phyloP scores from a whole-genome alignment of 35 echinoderm and acorn worm genomes.

The Ophiothrix spiculata region DNA sequence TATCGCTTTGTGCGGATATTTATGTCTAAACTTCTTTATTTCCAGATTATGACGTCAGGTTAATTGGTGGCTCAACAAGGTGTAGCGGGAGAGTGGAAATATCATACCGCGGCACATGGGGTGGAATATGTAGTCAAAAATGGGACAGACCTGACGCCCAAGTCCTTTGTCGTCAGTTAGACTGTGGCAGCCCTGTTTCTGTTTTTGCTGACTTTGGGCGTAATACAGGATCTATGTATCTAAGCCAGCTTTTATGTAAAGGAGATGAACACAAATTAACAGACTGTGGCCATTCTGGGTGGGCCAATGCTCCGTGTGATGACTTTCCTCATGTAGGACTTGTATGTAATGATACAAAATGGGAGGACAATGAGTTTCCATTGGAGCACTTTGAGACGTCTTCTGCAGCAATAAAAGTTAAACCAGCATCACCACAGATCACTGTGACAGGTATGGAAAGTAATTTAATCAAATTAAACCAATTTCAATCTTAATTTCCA shows the following conservation, averaged over 20 bases:
- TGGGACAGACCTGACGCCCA: not conserved
- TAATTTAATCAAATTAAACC: too few relatives aligned
- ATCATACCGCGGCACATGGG: not conserved
- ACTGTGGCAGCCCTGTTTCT: not conserved
- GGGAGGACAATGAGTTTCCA: not conserved
- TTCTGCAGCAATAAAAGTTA: conserved; percentile 7
- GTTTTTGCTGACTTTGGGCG: conserved; percentile 18
- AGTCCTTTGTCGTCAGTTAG: conserved; percentile 31
- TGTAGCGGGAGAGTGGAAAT: not conserved
- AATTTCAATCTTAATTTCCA: too few relatives aligned
- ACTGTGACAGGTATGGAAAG: too few relatives aligned
- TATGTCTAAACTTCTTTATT: too few relatives aligned
- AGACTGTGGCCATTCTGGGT: not conserved
- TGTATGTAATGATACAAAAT: conserved; percentile 3
- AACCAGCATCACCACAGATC: conserved; percentile 3
- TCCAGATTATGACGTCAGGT: not conserved
- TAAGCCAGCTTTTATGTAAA: not conserved
- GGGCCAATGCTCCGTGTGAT: not conserved
- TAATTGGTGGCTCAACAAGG: not conserved
- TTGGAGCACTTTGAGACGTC: not conserved
- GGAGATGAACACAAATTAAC: not conserved
- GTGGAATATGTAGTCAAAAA: conserved; percentile 1
- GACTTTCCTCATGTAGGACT: not conserved
- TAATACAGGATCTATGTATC: conserved; percentile 21
- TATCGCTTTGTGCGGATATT: too few relatives aligned